A percentile compares a stretch with the other conserved stretches of the same genome.
Evolutionary conservation across 2,888 invertebrate genomes (phyloP).

Genomic region (Noctuana brunneofusca): DNA sequence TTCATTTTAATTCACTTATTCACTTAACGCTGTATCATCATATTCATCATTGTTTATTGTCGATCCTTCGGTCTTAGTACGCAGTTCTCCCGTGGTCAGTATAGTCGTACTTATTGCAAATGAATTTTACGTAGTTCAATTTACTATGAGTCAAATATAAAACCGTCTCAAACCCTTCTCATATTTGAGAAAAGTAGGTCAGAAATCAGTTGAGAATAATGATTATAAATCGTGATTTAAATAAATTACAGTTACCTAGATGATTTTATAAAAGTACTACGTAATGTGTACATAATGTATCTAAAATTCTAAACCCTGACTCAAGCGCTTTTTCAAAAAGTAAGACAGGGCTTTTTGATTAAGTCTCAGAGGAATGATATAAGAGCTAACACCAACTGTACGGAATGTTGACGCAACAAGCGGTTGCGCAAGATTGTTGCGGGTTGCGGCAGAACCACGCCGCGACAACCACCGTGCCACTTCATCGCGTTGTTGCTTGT

Average conservation of each 20-base stretch:
- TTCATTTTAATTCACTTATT: slow-evolving; percentile 44
- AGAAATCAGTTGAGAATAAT: too few species aligned
- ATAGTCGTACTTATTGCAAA: not conserved
- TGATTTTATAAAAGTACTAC: too few species aligned
- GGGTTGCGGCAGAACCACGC: not conserved
- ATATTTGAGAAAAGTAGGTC: too few species aligned
- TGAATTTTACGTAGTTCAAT: not conserved
- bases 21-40: slow-evolving; percentile 38
- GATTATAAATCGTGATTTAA: too few species aligned
- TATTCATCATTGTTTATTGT: slow-evolving; percentile 38
- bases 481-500: not conserved
- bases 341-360: too few species aligned
- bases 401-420: not conserved
- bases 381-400: not conserved
- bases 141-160: too few species aligned
- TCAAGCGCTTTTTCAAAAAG: too few species aligned
- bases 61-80: slow-evolving; percentile 4
- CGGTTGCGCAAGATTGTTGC: not conserved
- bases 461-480: not conserved
- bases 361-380: too few species aligned
- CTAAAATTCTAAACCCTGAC: too few species aligned
- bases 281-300: too few species aligned
- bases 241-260: too few species aligned
- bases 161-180: too few species aligned
- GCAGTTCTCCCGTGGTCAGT: not conserved